A percentile compares a stretch with the other conserved stretches of the same genome.
Evolutionary conservation across 1,140 invertebrate genomes (phyloP).

Genomic region (Cyclargus thomasi): DNA sequence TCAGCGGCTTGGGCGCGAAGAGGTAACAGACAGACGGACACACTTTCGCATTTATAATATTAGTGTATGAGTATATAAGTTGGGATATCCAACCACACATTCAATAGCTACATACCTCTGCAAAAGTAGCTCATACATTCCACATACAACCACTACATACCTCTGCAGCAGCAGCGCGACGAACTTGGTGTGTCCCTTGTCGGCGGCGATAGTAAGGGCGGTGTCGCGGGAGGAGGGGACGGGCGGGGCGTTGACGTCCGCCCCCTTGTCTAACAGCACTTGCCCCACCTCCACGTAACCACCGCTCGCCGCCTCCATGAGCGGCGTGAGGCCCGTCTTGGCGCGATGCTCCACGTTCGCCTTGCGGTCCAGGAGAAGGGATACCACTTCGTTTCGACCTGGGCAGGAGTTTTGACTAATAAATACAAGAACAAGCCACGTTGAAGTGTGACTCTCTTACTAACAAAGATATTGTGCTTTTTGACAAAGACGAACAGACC

Average conservation of each 20-base stretch:
- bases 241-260: conserved; percentile 98
- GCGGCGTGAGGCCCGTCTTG: conserved; percentile 97
- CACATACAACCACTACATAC: conserved; percentile 31
- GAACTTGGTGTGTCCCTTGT: conserved; percentile 98
- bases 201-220: conserved; percentile 98
- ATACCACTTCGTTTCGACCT: conserved; percentile 95
- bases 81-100: too few relatives aligned
- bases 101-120: conserved; percentile 45
- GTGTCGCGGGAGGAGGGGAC: conserved; percentile 98
- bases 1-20: too few relatives aligned
- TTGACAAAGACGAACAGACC: too few relatives aligned
- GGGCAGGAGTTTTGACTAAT: too few relatives aligned
- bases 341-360: conserved; percentile 99
- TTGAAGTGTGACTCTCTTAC: too few relatives aligned
- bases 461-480: too few relatives aligned
- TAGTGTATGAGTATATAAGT: too few relatives aligned
- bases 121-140: conserved; percentile 83
- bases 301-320: conserved; percentile 99
- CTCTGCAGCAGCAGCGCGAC: conserved; percentile 87
- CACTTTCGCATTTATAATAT: too few relatives aligned
- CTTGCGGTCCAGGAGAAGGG: conserved; percentile 94
- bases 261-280: conserved; percentile 95
- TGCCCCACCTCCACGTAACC: conserved; percentile 98
- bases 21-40: too few relatives aligned
- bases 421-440: too few relatives aligned